Evolutionary conservation across 2,797 vertebrate species (phyloP), one percentile per base, ranked within the genome.

Genomic region (Halcyon smyrnensis): DNA sequence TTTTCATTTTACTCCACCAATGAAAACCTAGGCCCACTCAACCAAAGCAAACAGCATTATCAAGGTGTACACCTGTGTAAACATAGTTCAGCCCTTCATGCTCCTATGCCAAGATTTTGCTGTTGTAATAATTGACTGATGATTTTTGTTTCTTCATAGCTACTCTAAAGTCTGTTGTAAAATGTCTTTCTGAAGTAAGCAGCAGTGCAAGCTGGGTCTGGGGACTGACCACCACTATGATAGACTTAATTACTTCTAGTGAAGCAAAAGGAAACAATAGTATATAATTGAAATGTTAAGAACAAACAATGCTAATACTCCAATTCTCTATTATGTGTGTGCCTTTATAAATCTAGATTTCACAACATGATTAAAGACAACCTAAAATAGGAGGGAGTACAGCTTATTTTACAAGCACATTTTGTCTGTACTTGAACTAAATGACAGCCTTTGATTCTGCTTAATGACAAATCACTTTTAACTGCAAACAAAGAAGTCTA

Each of bases 391-490:
- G 67, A 96, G 45, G 4, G 32, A 93, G 36, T 60, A 77, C 19
- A 94, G 53, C 41, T 84, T 80, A 87, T 94, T 95, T 84, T 79
- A 87, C 59, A 39, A 70, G 65, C 12, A 68, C 60, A 57, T 89
- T 97, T 92, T 77, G 68, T 85, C 60, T 82, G 48, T 74, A 75
- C 74, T 87, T 93, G 80, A 96, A 87, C 67, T 90, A 89, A 93
- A 92, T 27, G 27, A 41, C 63, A 93, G 48, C 53, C 86, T 97
- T 95, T 95, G 85, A 97, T 95, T 93, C 78, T 90, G 53, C 51
- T 70, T 92, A 90, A 95, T 93, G 86, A 89, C 90, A 96, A 97
- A 94, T 92, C 81, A 87, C 68, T 95, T 95, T 91, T 88, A 91
- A 82, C 64, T 2, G 3, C 64, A 91, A 95, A 94, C 91, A 96